Evolutionary conservation across 2,888 invertebrate genomes (phyloP).

Genomic region (Eupeodes luniger): DNA sequence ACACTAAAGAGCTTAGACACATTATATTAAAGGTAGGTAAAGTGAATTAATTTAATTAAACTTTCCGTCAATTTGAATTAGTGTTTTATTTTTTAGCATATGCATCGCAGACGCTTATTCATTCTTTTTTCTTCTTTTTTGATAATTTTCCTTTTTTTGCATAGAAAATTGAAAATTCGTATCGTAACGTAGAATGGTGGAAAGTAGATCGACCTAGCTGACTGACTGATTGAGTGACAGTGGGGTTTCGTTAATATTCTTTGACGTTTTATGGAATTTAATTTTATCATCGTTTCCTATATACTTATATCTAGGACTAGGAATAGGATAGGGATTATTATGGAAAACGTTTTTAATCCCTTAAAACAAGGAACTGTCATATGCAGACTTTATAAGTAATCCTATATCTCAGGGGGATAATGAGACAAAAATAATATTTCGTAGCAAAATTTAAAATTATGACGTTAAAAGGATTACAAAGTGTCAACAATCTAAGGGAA

Average conservation of each 20-base stretch:
- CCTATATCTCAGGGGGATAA: no score
- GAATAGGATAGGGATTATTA: no score
- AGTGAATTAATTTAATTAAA: slow-evolving; percentile 72
- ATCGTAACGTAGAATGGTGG: not conserved
- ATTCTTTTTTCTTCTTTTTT: not conserved
- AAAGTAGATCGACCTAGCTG: slow-evolving; percentile 7
- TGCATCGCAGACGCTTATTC: slow-evolving; percentile 29
- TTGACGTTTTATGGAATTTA: no score
- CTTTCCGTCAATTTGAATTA: slow-evolving; percentile 45
- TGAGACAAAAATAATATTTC: no score
- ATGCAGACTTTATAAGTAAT: no score
- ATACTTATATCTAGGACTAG: no score
- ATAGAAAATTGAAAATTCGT: slow-evolving; percentile 19
- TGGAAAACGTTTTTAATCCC: no score
- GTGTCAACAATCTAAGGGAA: no score
- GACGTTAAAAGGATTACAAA: no score
- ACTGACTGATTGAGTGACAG: not conserved
- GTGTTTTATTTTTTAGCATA: slow-evolving; percentile 50
- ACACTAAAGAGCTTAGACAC: slow-evolving; percentile 26
- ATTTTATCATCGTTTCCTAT: no score
- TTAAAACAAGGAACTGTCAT: no score
- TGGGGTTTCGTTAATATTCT: not conserved
- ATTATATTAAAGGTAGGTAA: not conserved
- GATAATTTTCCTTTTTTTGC: slow-evolving; percentile 39
- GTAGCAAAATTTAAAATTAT: no score